phyloP scores from a whole-genome alignment of 2,113 vertebrate species.

The Atractosteus spatula region DNA sequence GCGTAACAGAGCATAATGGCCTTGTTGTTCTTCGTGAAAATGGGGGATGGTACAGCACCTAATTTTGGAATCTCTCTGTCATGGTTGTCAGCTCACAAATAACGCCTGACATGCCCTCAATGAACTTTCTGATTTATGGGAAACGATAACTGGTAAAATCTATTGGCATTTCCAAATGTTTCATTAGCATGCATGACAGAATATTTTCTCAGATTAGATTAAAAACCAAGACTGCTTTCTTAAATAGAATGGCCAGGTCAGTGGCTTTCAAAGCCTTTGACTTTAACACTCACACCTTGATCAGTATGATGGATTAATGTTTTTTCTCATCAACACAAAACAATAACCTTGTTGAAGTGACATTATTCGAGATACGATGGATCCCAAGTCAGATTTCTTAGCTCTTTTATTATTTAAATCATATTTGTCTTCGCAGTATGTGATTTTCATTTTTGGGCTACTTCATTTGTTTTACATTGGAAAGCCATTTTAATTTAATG shows the following conservation, averaged over 20 bases:
- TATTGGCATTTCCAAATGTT: slow-evolving; percentile 7
- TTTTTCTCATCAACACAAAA: not conserved
- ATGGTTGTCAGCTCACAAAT: slow-evolving; percentile 21
- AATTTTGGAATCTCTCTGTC: slow-evolving; percentile 35
- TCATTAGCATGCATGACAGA: slow-evolving; percentile 7
- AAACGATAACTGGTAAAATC: not conserved
- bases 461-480: too few species aligned
- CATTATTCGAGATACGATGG: too few species aligned
- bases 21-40: too few species aligned
- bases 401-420: slow-evolving; percentile 30
- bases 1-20: too few species aligned
- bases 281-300: slow-evolving; percentile 3
- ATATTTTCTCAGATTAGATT: slow-evolving; percentile 17
- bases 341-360: not conserved
- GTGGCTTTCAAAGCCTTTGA: slow-evolving; percentile 1
- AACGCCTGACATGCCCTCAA: not conserved
- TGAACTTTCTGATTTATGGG: slow-evolving; percentile 3
- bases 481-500: too few species aligned
- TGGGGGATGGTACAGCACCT: slow-evolving; percentile 1
- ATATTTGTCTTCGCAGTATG: not conserved
- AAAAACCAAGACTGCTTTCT: slow-evolving; percentile 6
- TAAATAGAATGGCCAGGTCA: not conserved
- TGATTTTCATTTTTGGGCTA: too few species aligned
- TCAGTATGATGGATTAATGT: slow-evolving; percentile 6
- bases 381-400: not conserved